These are phyloP conservation scores for Onychomys arenicola DNA, from an alignment of 2,797 vertebrate species.

Conservation along the genomic window DNA sequence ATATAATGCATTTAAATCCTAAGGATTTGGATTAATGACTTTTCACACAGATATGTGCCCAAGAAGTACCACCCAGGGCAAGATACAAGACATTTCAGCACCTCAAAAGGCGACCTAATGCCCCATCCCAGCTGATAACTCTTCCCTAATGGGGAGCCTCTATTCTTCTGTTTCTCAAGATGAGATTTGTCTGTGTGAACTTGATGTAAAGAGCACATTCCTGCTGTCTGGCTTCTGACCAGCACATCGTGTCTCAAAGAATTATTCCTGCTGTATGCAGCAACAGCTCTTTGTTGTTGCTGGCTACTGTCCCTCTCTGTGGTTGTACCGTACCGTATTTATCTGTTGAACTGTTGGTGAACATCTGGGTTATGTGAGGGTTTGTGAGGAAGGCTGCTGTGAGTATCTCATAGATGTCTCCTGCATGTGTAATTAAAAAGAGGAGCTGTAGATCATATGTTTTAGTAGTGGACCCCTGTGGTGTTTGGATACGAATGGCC, in stretches of 20 bases:
- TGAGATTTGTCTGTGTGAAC: neutral
- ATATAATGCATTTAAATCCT: neutral
- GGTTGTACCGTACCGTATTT: neutral
- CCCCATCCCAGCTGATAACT: neutral
- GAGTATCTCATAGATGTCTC: neutral
- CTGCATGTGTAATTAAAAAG: neutral
- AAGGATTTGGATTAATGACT: neutral
- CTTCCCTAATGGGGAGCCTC: neutral
- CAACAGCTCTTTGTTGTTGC: neutral
- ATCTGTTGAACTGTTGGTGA: neutral
- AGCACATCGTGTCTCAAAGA: neutral
- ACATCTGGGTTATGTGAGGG: neutral
- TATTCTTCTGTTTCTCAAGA: neutral
- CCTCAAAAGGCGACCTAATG: neutral
- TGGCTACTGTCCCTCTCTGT: neutral
- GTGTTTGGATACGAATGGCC: neutral
- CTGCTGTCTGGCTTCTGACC: neutral
- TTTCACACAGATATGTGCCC: neutral
- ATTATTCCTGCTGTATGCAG: neutral
- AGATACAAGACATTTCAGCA: neutral
- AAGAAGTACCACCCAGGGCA: neutral
- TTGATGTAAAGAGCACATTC: neutral
- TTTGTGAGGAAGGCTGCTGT: neutral
- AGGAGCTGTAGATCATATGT: neutral
- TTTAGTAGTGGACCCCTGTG: neutral